These are phyloP conservation scores for Drosophila ustulata DNA, from an alignment of 2,888 invertebrate species.

Conservation along the genomic window DNA sequence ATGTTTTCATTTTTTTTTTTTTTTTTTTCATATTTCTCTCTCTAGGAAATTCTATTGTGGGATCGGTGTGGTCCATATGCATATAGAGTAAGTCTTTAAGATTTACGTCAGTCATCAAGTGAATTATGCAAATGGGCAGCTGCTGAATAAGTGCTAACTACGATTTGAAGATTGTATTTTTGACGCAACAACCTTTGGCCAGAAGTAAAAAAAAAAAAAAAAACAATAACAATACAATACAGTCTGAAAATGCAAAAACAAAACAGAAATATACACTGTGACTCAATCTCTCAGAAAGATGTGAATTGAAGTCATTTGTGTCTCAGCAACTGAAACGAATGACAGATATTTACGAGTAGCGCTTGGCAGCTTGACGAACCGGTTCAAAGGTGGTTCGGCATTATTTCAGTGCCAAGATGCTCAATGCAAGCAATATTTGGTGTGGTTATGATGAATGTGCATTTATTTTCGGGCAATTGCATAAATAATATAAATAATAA, in stretches of 20 bases:
- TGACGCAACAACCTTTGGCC: slow-evolving; percentile 29
- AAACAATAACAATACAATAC: background rate
- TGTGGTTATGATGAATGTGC: background rate
- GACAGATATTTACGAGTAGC: slow-evolving; percentile 2
- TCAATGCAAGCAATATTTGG: no score
- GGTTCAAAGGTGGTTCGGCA: slow-evolving; percentile 4
- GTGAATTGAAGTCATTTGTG: background rate
- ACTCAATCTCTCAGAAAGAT: slow-evolving; percentile 18
- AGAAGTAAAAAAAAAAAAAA: background rate
- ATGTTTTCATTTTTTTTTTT: background rate
- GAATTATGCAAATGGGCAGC: slow-evolving; percentile 62
- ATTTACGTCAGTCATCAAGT: slow-evolving; percentile 47
- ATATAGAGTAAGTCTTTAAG: slow-evolving; percentile 19
- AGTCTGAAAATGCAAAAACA: no score
- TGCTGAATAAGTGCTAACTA: slow-evolving; percentile 35
- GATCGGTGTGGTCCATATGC: slow-evolving; percentile 20
- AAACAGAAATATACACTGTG: background rate
- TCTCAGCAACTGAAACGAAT: background rate
- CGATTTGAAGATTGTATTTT: background rate
- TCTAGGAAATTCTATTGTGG: slow-evolving; percentile 3
- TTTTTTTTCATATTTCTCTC: slow-evolving; percentile 4
- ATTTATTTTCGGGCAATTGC: no score
- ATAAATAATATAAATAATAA: no score
- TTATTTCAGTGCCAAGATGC: background rate
- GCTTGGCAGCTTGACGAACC: background rate